phyloP scores from a whole-genome alignment of 2,888 invertebrate species.

The Petrolisthes cinctipes region DNA sequence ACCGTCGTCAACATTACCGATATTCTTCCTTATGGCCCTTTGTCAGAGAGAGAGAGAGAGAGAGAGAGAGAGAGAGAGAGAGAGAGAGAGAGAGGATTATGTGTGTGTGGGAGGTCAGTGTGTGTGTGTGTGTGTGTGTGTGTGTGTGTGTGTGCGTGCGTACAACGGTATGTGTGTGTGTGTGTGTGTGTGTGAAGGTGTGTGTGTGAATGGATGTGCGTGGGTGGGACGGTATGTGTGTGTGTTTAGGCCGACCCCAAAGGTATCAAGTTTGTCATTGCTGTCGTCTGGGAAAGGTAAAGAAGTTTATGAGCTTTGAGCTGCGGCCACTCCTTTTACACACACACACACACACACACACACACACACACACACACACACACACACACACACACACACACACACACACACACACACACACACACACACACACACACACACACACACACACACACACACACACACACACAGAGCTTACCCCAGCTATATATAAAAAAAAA shows the following conservation, averaged over 20 bases:
- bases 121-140: constrained; percentile 15
- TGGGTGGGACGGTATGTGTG: constrained; percentile 5
- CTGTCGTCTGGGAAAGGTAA: not conserved
- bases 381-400: not conserved
- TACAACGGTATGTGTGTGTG: not conserved
- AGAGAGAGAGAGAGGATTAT: too few species aligned
- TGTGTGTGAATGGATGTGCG: constrained; percentile 17
- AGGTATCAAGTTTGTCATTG: not conserved
- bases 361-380: not conserved
- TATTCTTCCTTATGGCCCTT: too few species aligned
- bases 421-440: too few species aligned
- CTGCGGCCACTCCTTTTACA: too few species aligned
- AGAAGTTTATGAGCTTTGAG: too few species aligned
- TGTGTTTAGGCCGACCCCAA: not conserved
- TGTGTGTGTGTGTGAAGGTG: constrained; percentile 21
- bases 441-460: not conserved
- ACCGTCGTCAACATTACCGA: too few species aligned
- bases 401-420: too few species aligned
- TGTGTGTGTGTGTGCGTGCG: constrained; percentile 12
- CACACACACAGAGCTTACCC: too few species aligned
- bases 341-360: too few species aligned
- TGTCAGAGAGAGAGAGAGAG: too few species aligned
- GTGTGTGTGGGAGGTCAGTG: not conserved
- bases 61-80: too few species aligned
- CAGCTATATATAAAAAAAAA: too few species aligned